These are phyloP conservation scores for Coryphaenoides rupestris DNA, from an alignment of 2,113 vertebrate genomes.

Conservation along the genomic window DNA sequence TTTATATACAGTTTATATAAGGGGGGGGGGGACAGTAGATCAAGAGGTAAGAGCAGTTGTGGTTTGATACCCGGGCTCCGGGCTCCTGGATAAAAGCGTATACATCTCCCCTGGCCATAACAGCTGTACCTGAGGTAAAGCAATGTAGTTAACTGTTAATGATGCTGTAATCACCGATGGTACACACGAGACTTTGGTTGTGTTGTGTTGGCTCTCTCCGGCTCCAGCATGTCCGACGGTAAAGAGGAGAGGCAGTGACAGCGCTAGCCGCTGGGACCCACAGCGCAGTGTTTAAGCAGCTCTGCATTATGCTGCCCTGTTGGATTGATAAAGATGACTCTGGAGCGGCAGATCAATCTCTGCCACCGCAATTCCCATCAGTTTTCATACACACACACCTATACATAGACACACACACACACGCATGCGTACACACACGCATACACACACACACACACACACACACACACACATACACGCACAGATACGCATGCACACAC, in stretches of 20 bases:
- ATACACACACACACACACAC: conserved; percentile 1
- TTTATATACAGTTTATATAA: no score
- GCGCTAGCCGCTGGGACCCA: conserved; percentile 41
- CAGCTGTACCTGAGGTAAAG: no score
- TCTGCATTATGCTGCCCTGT: conserved; percentile 46
- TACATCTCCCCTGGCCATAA: no score
- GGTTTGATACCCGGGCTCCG: no score
- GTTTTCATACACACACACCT: conserved; percentile 18
- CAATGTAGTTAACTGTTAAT: background rate
- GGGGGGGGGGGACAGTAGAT: no score
- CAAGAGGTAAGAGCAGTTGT: no score
- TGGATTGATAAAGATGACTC: conserved; percentile 49
- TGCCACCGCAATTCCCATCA: conserved; percentile 45
- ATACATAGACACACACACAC: background rate
- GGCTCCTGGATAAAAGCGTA: no score
- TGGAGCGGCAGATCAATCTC: conserved; percentile 47
- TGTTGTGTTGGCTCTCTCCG: background rate
- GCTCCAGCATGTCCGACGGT: conserved; percentile 21
- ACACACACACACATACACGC: background rate
- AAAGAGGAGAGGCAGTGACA: conserved; percentile 11
- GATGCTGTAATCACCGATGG: background rate
- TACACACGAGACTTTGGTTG: background rate
- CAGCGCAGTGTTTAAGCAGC: conserved; percentile 42
- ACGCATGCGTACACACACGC: background rate
- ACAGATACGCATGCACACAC: conserved; percentile 5